Evolutionary conservation across 1,140 invertebrate genomes (phyloP).

Genomic region (Cotesia chilonis): DNA sequence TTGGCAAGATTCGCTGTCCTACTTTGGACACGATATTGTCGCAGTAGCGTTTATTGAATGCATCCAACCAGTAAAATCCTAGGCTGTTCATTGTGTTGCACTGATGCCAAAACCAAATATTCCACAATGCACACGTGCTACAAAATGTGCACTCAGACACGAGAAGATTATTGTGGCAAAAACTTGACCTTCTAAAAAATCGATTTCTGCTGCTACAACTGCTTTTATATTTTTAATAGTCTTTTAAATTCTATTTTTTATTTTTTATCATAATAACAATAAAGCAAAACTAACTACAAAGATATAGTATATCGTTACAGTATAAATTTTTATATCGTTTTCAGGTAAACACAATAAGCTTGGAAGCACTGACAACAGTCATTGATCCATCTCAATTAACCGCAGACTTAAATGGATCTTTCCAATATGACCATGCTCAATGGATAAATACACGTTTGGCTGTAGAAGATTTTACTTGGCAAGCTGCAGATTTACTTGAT

Average conservation of each 20-base stretch:
- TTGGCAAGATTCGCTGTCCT: conserved; percentile 45
- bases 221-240: conserved; percentile 3
- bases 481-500: conserved; percentile 90
- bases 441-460: conserved; percentile 95
- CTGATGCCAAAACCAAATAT: conserved; percentile 41
- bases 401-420: conserved; percentile 89
- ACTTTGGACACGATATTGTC: conserved; percentile 41
- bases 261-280: conserved; percentile 26
- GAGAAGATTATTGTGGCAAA: conserved; percentile 37
- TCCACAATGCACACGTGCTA: conserved; percentile 35
- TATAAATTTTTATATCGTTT: conserved; percentile 46
- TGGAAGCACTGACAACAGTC: conserved; percentile 91
- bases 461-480: conserved; percentile 95
- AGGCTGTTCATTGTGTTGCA: conserved; percentile 42
- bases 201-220: conserved; percentile 32
- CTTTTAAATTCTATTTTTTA: neutral
- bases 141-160: conserved; percentile 25
- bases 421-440: conserved; percentile 94
- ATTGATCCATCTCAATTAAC: conserved; percentile 93
- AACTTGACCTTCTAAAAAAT: conserved; percentile 41
- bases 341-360: conserved; percentile 94
- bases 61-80: conserved; percentile 45
- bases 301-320: neutral
- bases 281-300: no score
- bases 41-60: conserved; percentile 44